Evolutionary conservation across 2,888 invertebrate genomes (phyloP).

Genomic region (Heliconius sara): DNA sequence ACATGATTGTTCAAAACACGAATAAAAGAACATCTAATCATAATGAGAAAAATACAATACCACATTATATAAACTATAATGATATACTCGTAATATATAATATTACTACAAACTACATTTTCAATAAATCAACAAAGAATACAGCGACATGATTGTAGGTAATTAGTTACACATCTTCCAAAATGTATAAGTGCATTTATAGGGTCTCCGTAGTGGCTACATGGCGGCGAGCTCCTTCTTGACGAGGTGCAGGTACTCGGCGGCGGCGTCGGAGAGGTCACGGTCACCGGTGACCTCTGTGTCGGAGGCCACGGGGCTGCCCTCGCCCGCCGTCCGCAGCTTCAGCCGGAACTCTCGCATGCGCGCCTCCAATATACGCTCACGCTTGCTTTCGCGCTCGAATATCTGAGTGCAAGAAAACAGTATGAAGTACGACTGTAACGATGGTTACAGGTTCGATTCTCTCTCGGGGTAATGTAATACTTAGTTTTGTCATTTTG

Average conservation of each 20-base stretch:
- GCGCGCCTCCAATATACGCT: conserved; percentile 95
- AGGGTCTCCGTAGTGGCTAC: background rate
- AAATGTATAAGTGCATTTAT: background rate
- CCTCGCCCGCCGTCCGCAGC: conserved; percentile 67
- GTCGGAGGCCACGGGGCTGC: conserved; percentile 54
- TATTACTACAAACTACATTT: background rate
- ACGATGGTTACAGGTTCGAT: no score
- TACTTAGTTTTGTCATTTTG: no score
- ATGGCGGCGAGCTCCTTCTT: conserved; percentile 56
- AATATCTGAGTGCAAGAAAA: conserved; percentile 85
- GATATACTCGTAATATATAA: background rate
- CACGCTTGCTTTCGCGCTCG: conserved; percentile 93
- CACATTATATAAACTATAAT: background rate
- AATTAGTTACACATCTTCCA: background rate
- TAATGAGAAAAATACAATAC: background rate
- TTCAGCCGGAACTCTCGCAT: conserved; percentile 90
- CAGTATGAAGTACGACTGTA: background rate
- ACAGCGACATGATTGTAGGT: background rate
- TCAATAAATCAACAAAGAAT: background rate
- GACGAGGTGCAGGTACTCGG: conserved; percentile 58
- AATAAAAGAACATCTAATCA: background rate
- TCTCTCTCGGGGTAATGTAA: no score
- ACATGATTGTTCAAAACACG: background rate
- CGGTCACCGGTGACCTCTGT: conserved; percentile 62
- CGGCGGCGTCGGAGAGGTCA: conserved; percentile 64